Evolutionary conservation across 2,113 vertebrate genomes (phyloP), one percentile per base, ranked within the genome.

Genomic region (Columba livia): DNA sequence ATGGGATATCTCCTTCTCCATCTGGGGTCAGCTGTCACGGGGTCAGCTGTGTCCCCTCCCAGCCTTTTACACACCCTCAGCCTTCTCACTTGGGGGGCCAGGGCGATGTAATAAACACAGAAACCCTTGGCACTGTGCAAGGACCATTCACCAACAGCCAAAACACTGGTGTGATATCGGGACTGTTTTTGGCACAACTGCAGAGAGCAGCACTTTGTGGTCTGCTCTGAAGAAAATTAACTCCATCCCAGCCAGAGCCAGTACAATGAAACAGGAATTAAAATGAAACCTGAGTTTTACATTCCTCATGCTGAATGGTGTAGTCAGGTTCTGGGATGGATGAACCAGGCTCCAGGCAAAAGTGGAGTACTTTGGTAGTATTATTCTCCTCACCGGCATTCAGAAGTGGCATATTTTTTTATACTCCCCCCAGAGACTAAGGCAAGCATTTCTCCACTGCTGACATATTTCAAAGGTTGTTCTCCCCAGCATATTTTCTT

Each of bases 111-210:
- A 58, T 48, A 32, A 29, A 10, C 3, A 65, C 29, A 32, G 54
- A 14, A 72, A 77, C 5, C 14, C 60, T 47, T 4, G 4, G 21
- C 4, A 8, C 29, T 9, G 50, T 0, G 2, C n/a, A 16, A 36
- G 48, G 28, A 19, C 8, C 0, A 0, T 6, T 60, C 3, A 5
- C 12, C 54, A 5, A 10, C 0, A 56, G 77, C 50, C 62, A 56
- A 29, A 78, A 34, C 9, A 12, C 0, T 9, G 23, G 6, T 34
- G 24, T 32, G 42, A 72, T 42, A 14, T 16, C 26, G 5, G 67
- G 50, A 10, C 60, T 47, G 34, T 3, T 67, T 56, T 44, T 2
- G 18, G 47, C 44, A 47, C 44, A 61, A 32, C 31, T 42, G 15
- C 31, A 21, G 65, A 77, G 14, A 3, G 7, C 19, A 18, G 38